Evolutionary conservation across 1,140 invertebrate species (phyloP).

Genomic region (Propsilocerus akamusi): DNA sequence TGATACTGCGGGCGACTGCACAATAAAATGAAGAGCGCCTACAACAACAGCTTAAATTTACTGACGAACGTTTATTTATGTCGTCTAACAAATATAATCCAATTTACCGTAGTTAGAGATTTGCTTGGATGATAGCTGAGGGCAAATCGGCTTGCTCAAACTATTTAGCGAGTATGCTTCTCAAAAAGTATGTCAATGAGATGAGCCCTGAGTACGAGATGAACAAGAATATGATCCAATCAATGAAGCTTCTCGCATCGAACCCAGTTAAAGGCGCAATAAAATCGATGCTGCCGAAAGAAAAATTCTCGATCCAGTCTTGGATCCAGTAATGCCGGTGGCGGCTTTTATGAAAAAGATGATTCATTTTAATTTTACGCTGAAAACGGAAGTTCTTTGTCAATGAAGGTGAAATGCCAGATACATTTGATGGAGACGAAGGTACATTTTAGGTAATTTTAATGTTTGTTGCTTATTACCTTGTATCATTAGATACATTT

Average conservation of each 20-base stretch:
- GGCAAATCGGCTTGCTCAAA: conserved; percentile 46
- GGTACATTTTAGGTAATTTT: no score
- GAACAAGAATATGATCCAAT: conserved; percentile 29
- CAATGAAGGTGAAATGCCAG: conserved; percentile 17
- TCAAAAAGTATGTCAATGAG: conserved; percentile 63
- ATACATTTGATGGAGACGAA: conserved; percentile 12
- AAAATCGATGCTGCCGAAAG: conserved; percentile 43
- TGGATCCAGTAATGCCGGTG: no score
- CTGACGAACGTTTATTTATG: conserved; percentile 47
- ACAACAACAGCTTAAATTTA: conserved; percentile 22
- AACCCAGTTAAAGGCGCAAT: conserved; percentile 41
- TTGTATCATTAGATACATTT: neutral
- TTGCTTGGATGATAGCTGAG: conserved; percentile 41
- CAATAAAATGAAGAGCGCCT: conserved; percentile 17
- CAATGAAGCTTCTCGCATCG: conserved; percentile 36
- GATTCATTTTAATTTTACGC: conserved; percentile 41
- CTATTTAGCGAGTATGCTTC: conserved; percentile 50
- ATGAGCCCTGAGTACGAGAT: conserved; percentile 39
- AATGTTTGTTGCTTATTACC: conserved; percentile 7
- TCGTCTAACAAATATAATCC: no score
- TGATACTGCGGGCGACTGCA: conserved; percentile 15
- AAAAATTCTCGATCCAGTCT: conserved; percentile 45
- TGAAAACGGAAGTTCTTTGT: conserved; percentile 45
- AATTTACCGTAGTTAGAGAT: conserved; percentile 52
- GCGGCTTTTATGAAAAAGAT: conserved; percentile 54